Base-by-base conservation (phyloP, 53 echinoderm and acorn worm species). In the Crossaster papposus region DNA sequence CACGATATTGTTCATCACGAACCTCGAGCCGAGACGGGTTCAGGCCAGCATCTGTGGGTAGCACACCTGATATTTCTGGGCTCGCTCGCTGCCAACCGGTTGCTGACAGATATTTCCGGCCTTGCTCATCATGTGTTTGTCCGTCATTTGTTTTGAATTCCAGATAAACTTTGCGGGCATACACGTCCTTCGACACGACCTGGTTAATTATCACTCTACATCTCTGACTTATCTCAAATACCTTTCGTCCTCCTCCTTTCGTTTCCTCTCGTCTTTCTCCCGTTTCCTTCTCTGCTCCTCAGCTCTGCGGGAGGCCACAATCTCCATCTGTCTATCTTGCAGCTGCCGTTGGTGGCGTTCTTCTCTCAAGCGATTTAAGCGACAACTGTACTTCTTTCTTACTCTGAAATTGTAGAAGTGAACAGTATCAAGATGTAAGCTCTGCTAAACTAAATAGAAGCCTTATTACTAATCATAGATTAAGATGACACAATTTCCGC, bases 281-380 rank as follows among this genome's bases (percentile, higher is more conserved):
- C 77, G 92, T 79, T 91, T 95, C 89, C 89, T 96, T 81, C 74
- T 93, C 77, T 93, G 90, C 64, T 96, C 96, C 36, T 93, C 95
- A 33, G 87, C 92, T 68, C 91, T 95, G 79, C 94, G 90, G 78
- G 82, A 4, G 2, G 88, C 82, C 20, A 93, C 91, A 63, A 96
- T 94, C 91, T 96, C 96, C 92, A 94, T 92, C 92, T 96, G 96
- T 63, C 96, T 88, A 78, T 94, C 85, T 36, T 93, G 89, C 64
- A 92, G 85, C 88, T 81, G 83, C 44, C 80, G 91, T 77, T 93
- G 91, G 82, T 90, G 89, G 36, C 93, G 70, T n/a, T 89, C 92
- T 64, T 95, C 94, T 79, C 85, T 89, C 24, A 95, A 92, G 82
- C 91, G 81, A 28, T 77, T 83, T 79, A 96, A 77, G 70, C 93